Percentiles rank a stretch among this genome's conserved stretches.
phyloP scores from a whole-genome alignment of 2,888 invertebrate species.

The Parthenolecanium corni region DNA sequence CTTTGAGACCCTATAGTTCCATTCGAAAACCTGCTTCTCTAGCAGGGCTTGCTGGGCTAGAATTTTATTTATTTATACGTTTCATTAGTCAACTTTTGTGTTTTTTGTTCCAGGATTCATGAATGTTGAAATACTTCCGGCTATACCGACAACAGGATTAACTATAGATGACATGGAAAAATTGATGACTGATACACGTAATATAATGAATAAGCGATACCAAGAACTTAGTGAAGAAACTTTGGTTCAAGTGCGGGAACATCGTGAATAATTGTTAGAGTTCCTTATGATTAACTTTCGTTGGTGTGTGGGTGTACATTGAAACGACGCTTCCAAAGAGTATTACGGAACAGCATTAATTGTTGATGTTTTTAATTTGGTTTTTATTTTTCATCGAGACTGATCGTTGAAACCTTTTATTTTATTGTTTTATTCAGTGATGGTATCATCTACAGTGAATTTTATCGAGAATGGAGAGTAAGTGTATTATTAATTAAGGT shows the following conservation, averaged over 20 bases:
- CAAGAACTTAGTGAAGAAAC: constrained; percentile 27
- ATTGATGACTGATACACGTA: constrained; percentile 35
- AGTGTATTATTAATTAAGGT: too few relatives aligned
- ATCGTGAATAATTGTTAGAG: background rate
- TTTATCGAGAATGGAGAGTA: too few relatives aligned
- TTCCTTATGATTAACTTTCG: background rate
- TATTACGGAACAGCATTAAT: background rate
- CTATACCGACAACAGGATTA: constrained; percentile 33
- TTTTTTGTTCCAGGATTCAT: constrained; percentile 32
- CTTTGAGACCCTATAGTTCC: too few relatives aligned
- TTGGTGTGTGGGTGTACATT: background rate
- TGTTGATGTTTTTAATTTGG: background rate
- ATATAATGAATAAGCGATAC: constrained; percentile 36
- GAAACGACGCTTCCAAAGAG: background rate
- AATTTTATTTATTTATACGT: too few relatives aligned
- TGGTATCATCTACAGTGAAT: background rate
- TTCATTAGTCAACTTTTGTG: background rate
- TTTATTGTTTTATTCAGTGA: too few relatives aligned
- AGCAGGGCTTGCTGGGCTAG: too few relatives aligned
- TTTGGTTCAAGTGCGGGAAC: background rate
- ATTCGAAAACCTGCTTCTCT: too few relatives aligned
- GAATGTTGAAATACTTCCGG: constrained; percentile 34
- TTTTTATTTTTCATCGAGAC: background rate
- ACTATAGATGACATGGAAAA: constrained; percentile 33
- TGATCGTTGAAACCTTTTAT: background rate